Conservation (phyloP, 1,140 invertebrate genomes). For the Argopecten irradians region DNA sequence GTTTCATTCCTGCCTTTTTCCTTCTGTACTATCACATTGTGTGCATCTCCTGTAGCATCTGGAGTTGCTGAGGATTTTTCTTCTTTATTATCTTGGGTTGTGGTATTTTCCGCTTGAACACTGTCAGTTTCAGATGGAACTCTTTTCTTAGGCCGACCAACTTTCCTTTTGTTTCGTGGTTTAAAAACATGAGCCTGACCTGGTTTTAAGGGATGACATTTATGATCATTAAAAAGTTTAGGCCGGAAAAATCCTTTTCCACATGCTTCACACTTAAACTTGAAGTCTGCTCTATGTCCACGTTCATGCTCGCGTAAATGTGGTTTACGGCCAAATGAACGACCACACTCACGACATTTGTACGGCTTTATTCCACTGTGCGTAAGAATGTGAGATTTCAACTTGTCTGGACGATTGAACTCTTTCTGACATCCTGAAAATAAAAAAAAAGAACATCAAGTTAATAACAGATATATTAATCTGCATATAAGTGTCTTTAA, state of each 20-base stretch:
- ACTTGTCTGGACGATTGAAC: conserved; percentile 81
- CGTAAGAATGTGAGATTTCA: conserved; percentile 77
- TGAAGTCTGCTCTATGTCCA: conserved; percentile 71
- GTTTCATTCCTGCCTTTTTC: not conserved
- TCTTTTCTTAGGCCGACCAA: conserved; percentile 68
- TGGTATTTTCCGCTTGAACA: conserved; percentile 24
- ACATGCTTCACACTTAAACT: conserved; percentile 79
- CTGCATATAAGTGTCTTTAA: not conserved
- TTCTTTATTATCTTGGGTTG: conserved; percentile 24
- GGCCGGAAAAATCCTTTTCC: conserved; percentile 79
- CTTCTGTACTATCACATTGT: not conserved
- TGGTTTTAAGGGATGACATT: conserved; percentile 63
- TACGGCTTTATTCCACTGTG: conserved; percentile 79
- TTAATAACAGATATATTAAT: not conserved
- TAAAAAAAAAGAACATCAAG: not conserved
- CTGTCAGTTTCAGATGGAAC: conserved; percentile 50
- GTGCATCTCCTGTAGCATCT: not conserved
- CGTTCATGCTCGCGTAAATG: conserved; percentile 74
- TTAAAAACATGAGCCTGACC: conserved; percentile 47
- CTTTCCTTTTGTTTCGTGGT: conserved; percentile 57
- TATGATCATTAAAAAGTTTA: conserved; percentile 70
- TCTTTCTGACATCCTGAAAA: conserved; percentile 82
- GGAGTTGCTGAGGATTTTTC: not conserved
- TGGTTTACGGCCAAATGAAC: conserved; percentile 78
- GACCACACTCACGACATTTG: conserved; percentile 80